Conservation (phyloP, 2,113 vertebrate species). For the Carassius carassius region DNA sequence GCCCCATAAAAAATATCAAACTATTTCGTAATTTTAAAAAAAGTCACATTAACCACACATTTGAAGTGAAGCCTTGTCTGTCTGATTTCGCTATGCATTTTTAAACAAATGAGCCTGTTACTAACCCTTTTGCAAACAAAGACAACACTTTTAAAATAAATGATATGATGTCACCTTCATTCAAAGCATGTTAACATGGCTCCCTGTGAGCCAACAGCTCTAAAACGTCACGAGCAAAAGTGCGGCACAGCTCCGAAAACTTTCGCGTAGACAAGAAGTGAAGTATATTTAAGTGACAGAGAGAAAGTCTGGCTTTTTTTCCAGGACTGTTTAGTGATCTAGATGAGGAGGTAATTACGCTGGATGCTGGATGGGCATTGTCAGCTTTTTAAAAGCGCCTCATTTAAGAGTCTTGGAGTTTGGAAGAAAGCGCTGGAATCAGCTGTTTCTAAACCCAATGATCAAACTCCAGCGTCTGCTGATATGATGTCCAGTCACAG, state of each 20-base stretch:
- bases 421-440: constrained; percentile 15
- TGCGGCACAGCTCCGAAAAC: background rate
- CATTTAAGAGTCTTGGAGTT: constrained; percentile 29
- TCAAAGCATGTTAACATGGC: no score
- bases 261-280: background rate
- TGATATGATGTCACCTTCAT: no score
- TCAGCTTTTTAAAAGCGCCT: constrained; percentile 42
- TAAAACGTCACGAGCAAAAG: no score
- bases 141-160: no score
- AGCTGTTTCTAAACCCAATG: constrained; percentile 4
- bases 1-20: no score
- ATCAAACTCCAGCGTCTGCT: constrained; percentile 21
- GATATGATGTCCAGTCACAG: constrained; percentile 17
- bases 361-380: constrained; percentile 42
- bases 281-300: background rate
- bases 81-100: no score
- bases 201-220: no score
- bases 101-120: no score
- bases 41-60: no score
- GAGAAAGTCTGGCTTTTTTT: constrained; percentile 41
- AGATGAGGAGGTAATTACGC: constrained; percentile 52
- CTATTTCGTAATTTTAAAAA: no score
- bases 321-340: constrained; percentile 41
- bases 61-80: no score
- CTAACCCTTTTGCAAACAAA: no score